These are phyloP conservation scores for Nannobrachium achirus DNA, from an alignment of 2,113 vertebrate genomes.

Conservation along the genomic window DNA sequence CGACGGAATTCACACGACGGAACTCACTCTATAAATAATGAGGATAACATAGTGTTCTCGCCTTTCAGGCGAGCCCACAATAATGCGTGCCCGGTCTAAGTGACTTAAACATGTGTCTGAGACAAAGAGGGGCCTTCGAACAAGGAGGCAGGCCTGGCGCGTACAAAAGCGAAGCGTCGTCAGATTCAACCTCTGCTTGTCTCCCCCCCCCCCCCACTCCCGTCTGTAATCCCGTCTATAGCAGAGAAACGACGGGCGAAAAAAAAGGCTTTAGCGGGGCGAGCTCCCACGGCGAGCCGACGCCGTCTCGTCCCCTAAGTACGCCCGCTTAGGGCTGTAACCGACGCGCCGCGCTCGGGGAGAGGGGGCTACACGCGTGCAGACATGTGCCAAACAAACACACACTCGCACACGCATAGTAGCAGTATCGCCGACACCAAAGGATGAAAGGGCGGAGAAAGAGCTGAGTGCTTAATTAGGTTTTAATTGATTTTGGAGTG, in stretches of 20 bases:
- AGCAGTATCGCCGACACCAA: constrained; percentile 46
- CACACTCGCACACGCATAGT: constrained; percentile 13
- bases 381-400: constrained; percentile 33
- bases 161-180: constrained; percentile 22
- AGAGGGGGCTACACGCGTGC: background rate
- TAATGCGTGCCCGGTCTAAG: too few relatives aligned
- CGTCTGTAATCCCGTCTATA: constrained; percentile 60
- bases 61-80: too few relatives aligned
- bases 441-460: constrained; percentile 73
- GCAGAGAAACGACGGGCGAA: constrained; percentile 48
- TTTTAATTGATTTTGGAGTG: constrained; percentile 84
- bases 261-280: constrained; percentile 40
- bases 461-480: constrained; percentile 79
- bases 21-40: too few relatives aligned
- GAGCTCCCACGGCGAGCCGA: constrained; percentile 52
- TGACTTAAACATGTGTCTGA: background rate
- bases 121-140: background rate
- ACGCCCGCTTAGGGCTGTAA: constrained; percentile 54
- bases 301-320: constrained; percentile 44
- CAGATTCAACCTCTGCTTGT: constrained; percentile 44
- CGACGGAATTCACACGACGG: too few relatives aligned
- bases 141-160: too few relatives aligned
- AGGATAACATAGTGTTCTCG: too few relatives aligned
- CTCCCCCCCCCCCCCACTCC: background rate
- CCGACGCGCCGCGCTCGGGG: constrained; percentile 55